phyloP scores from a whole-genome alignment of 1,140 invertebrate species.

The Pseudomyrmex gracilis region DNA sequence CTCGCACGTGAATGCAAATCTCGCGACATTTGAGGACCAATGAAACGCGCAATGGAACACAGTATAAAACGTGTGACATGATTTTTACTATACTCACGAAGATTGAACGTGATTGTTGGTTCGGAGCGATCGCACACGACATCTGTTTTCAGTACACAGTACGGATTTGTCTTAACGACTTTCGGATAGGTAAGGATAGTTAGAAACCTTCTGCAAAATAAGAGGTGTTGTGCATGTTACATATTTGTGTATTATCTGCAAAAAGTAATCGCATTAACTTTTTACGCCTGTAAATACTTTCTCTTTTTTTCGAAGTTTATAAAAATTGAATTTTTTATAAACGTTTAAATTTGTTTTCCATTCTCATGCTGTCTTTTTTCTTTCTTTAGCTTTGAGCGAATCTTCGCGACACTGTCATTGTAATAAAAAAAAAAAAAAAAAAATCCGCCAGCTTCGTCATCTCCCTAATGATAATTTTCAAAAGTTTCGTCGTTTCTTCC shows the following conservation, averaged over 20 bases:
- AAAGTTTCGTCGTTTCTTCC: slow-evolving; percentile 33
- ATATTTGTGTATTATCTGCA: background rate
- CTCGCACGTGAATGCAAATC: too few relatives aligned
- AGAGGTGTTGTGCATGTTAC: slow-evolving; percentile 30
- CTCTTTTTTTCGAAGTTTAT: too few relatives aligned
- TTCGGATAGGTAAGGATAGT: slow-evolving; percentile 88
- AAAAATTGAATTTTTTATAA: too few relatives aligned
- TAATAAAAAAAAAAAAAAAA: too few relatives aligned
- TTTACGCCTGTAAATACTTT: too few relatives aligned
- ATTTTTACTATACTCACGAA: slow-evolving; percentile 85
- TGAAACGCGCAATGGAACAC: background rate
- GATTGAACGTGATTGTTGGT: slow-evolving; percentile 88
- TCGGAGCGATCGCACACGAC: slow-evolving; percentile 92
- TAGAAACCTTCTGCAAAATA: slow-evolving; percentile 88
- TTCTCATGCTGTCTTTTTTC: too few relatives aligned
- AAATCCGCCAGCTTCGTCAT: background rate
- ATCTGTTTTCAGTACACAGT: slow-evolving; percentile 91
- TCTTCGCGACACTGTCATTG: too few relatives aligned
- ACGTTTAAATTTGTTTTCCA: too few relatives aligned
- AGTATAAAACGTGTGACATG: slow-evolving; percentile 39
- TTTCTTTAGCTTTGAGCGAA: too few relatives aligned
- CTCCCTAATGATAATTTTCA: slow-evolving; percentile 2
- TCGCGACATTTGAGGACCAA: background rate
- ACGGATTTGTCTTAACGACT: slow-evolving; percentile 89
- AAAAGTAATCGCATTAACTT: background rate